Evolutionary conservation across 2,888 invertebrate species (phyloP).

Genomic region (Chaetoderma sp.): DNA sequence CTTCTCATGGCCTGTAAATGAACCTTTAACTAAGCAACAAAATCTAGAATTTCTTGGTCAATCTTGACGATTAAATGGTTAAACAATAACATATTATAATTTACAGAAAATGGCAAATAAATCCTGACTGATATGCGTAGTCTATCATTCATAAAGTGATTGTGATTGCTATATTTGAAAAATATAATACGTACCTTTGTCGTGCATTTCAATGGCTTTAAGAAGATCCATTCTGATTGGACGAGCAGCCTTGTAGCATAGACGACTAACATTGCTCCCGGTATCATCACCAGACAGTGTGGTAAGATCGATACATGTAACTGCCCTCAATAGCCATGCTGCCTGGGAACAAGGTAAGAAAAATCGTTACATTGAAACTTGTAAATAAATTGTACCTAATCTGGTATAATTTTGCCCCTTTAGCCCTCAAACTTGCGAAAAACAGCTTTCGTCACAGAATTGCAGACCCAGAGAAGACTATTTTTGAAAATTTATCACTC

Average conservation of each 20-base stretch:
- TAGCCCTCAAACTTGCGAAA: no score
- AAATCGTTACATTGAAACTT: not conserved
- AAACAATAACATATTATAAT: no score
- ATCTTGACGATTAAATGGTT: no score
- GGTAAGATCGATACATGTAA: constrained; percentile 91
- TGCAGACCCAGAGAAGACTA: no score
- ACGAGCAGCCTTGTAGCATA: constrained; percentile 82
- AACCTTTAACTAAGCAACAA: no score
- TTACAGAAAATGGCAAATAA: no score
- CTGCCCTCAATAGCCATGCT: constrained; percentile 83
- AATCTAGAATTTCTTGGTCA: no score
- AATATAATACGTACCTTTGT: constrained; percentile 44
- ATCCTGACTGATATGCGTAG: not conserved
- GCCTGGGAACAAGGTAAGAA: constrained; percentile 50
- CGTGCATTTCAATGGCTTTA: constrained; percentile 58
- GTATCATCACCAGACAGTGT: constrained; percentile 83
- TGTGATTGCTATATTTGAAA: not conserved
- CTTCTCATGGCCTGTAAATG: no score
- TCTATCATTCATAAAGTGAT: not conserved
- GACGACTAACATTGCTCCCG: constrained; percentile 79
- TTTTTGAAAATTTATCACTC: no score
- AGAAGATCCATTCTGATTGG: constrained; percentile 68
- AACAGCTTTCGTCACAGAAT: no score
- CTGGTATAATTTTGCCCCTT: no score
- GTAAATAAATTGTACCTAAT: no score